phyloP scores from a whole-genome alignment of 2,888 invertebrate species.

The Hartigia nigra region DNA sequence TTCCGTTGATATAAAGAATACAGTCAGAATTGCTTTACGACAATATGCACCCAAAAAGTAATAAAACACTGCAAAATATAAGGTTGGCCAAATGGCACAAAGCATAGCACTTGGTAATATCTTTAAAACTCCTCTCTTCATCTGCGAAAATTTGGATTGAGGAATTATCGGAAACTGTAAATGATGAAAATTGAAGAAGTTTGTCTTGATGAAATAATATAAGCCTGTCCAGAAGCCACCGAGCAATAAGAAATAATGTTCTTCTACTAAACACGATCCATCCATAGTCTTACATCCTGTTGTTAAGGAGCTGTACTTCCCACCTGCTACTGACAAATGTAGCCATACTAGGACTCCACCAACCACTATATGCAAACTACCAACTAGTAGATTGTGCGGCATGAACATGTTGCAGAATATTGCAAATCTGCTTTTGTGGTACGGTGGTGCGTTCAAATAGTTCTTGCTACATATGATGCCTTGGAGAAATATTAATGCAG shows the following conservation, averaged over 20 bases:
- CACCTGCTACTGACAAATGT: constrained; percentile 75
- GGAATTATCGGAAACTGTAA: constrained; percentile 78
- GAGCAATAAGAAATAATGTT: constrained; percentile 75
- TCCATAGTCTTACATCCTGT: constrained; percentile 66
- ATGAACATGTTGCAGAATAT: constrained; percentile 74
- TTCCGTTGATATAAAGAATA: constrained; percentile 70
- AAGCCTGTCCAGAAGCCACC: constrained; percentile 78
- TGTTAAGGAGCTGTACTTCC: constrained; percentile 70
- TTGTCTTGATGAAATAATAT: constrained; percentile 71
- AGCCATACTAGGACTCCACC: constrained; percentile 78
- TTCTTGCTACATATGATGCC: constrained; percentile 79
- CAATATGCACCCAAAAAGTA: constrained; percentile 72
- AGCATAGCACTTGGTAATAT: constrained; percentile 72
- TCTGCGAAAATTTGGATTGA: constrained; percentile 75
- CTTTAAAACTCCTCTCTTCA: constrained; percentile 71
- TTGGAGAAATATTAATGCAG: constrained; percentile 75
- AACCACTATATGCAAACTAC: constrained; percentile 71
- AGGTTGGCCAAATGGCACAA: constrained; percentile 73
- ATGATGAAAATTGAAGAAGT: constrained; percentile 69
- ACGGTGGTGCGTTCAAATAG: constrained; percentile 72
- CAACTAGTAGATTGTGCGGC: constrained; percentile 70
- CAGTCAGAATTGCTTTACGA: constrained; percentile 67
- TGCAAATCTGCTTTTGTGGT: constrained; percentile 75
- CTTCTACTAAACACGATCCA: constrained; percentile 73
- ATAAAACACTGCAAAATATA: constrained; percentile 73